phyloP scores from a whole-genome alignment of 2,797 vertebrate genomes.

The Zonotrichia albicollis region DNA sequence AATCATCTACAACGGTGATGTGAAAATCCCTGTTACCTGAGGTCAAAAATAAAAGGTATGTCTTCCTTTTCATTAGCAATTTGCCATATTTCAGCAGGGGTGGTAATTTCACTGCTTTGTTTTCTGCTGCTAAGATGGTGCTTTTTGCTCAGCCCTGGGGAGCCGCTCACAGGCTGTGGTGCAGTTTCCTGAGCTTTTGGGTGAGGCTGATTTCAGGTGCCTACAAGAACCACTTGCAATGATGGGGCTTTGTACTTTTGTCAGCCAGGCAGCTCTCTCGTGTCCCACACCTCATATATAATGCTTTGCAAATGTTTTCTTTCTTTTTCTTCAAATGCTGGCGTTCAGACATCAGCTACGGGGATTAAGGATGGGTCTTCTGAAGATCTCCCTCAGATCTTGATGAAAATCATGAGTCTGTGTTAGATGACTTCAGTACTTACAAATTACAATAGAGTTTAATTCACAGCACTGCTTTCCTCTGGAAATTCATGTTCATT shows the following conservation, averaged over 20 bases:
- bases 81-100: constrained; percentile 19
- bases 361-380: constrained; percentile 48
- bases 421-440: constrained; percentile 4
- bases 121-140: neutral
- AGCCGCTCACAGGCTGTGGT: neutral
- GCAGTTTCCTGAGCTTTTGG: neutral
- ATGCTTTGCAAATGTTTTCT: constrained; percentile 51
- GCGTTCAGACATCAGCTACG: neutral
- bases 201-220: neutral
- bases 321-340: constrained; percentile 48
- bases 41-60: constrained; percentile 76
- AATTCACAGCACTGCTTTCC: constrained; percentile 11
- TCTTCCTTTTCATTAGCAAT: constrained; percentile 63
- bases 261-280: constrained; percentile 8
- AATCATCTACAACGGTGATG: constrained; percentile 84
- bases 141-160: neutral
- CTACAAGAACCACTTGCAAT: neutral
- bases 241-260: constrained; percentile 19
- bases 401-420: constrained; percentile 21
- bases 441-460: constrained; percentile 12
- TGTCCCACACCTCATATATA: constrained; percentile 30
- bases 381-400: constrained; percentile 46
- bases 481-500: constrained; percentile 32
- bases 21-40: constrained; percentile 78
- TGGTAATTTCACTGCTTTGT: neutral